Conservation (phyloP, 92 coral and sea anemone species). For the Parazoanthus atlanticus region DNA sequence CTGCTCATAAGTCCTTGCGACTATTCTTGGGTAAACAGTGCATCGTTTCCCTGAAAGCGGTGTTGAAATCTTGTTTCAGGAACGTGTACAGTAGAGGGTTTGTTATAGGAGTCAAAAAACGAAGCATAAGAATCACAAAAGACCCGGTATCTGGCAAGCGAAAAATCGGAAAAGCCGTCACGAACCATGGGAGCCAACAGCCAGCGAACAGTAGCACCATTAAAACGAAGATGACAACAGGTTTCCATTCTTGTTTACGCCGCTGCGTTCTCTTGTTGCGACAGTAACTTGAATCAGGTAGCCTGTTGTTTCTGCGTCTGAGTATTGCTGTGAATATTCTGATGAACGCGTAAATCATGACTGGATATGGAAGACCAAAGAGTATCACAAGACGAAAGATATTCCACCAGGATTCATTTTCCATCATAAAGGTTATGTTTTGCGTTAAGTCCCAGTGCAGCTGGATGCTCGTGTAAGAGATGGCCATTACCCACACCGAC, state of each 20-base stretch:
- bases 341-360: constrained; percentile 59
- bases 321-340: constrained; percentile 52
- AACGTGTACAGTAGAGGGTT: constrained; percentile 64
- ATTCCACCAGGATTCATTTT: constrained; percentile 34
- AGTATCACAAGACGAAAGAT: constrained; percentile 60
- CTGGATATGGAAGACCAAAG: constrained; percentile 62
- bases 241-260: background rate
- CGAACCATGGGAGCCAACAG: constrained; percentile 66
- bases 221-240: constrained; percentile 31
- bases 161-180: constrained; percentile 3
- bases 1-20: background rate
- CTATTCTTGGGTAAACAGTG: background rate
- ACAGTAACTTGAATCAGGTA: background rate
- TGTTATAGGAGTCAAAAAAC: constrained; percentile 51
- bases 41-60: constrained; percentile 8
- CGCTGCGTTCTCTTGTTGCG: background rate
- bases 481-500: constrained; percentile 60
- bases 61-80: constrained; percentile 58
- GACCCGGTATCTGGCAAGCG: background rate
- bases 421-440: background rate
- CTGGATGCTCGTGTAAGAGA: constrained; percentile 50
- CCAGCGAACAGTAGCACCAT: constrained; percentile 57
- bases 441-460: constrained; percentile 44
- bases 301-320: background rate
- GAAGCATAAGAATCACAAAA: background rate